Evolutionary conservation across 2,888 invertebrate genomes (phyloP), one percentile per base, ranked within the genome.

Genomic region (Volucella bombylans): DNA sequence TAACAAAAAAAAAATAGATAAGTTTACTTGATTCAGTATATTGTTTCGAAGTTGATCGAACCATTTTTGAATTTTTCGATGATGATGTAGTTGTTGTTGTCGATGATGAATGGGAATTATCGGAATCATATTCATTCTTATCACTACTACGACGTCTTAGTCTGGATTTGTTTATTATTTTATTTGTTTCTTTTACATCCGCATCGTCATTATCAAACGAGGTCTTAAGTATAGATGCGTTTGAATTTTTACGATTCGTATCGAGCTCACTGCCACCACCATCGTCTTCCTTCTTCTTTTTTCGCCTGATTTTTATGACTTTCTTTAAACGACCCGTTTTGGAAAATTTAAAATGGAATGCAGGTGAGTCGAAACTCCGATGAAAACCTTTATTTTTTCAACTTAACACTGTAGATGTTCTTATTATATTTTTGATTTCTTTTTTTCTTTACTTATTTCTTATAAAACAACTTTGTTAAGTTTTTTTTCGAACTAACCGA

Each of bases 11-110:
- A 31, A 31, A 31, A 6, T 31, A 31, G 31, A 31, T 23, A 23
- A 18, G 83, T 82, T 88, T 91, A 91, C 91, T 91, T 91, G 91
- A 89, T 89, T 91, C 91, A 86, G 89, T 88, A 86, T 90, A 89
- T 88, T 90, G 89, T 83, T 90, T 91, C 65, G 88, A 86, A 61
- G 87, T 87, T 64, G 88, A 82, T 61, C 90, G 90, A 80, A 88
- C 71, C 61, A 87, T 31, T 81, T 64, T 76, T 71, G 71, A 62
- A 71, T 74, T 87, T 87, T 88, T 90, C 12, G 88, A 88, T 73
- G 50, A 87, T 50, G 87, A 83, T 59, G 87, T 79, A 76, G 41
- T 87, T 31, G 31, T 31, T 31, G 31, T 86, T 47, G 86, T 86
- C 15, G 87, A 80, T 8, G 88, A 87, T 49, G 87, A 81, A 69